These are phyloP conservation scores for Phyllotreta striolata DNA, from an alignment of 2,888 invertebrate genomes.

Conservation along the genomic window DNA sequence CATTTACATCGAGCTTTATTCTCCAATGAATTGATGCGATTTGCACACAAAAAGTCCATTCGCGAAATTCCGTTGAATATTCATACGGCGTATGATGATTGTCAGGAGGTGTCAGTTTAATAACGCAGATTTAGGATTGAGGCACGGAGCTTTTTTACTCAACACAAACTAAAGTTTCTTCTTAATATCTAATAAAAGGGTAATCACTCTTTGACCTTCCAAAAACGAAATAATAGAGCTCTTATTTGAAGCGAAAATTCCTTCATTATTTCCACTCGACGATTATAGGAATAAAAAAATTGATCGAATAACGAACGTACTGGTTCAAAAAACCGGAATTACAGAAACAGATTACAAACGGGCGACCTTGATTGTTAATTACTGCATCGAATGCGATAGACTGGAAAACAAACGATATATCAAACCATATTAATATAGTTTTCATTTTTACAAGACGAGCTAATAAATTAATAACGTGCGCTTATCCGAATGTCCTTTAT, in stretches of 20 bases:
- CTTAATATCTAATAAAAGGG: too few relatives aligned
- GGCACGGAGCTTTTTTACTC: too few relatives aligned
- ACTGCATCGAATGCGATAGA: constrained; percentile 32
- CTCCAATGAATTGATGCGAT: constrained; percentile 43
- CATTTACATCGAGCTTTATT: constrained; percentile 42
- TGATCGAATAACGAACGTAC: neutral
- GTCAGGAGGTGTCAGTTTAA: constrained; percentile 5
- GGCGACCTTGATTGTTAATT: constrained; percentile 38
- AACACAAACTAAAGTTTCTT: too few relatives aligned
- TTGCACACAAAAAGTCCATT: constrained; percentile 38
- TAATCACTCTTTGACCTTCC: too few relatives aligned
- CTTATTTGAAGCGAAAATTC: too few relatives aligned
- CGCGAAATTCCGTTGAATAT: constrained; percentile 32
- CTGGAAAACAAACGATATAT: constrained; percentile 24
- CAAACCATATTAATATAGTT: too few relatives aligned
- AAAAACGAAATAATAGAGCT: too few relatives aligned
- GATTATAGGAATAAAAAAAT: constrained; percentile 1
- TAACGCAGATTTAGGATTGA: constrained; percentile 26
- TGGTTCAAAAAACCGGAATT: constrained; percentile 36
- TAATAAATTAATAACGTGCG: constrained; percentile 3
- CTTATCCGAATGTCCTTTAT: neutral
- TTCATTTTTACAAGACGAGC: too few relatives aligned
- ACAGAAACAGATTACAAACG: constrained; percentile 36
- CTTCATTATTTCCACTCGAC: neutral
- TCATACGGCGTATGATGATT: constrained; percentile 17